Percentiles rank a stretch among this genome's conserved stretches.
These are phyloP conservation scores for Leptocoma aspasia DNA, from an alignment of 2,113 vertebrate genomes.

Conservation along the genomic window DNA sequence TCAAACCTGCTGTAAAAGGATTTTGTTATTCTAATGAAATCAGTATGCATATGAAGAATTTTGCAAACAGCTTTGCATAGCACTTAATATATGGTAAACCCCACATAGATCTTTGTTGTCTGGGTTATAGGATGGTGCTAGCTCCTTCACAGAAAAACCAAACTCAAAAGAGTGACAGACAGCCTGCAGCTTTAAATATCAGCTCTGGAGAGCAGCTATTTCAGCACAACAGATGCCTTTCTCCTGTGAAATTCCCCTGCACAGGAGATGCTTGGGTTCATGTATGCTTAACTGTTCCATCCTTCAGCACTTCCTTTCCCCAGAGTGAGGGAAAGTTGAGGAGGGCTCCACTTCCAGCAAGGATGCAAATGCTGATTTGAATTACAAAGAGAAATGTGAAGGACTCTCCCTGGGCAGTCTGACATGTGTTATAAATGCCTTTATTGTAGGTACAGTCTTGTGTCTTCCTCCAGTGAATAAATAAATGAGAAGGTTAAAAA, in stretches of 20 bases:
- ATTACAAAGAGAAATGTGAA: slow-evolving; percentile 59
- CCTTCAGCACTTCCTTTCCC: slow-evolving; percentile 54
- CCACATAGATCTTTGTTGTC: background rate
- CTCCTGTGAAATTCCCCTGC: slow-evolving; percentile 33
- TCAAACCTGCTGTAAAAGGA: background rate
- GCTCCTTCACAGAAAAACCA: background rate
- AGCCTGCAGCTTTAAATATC: slow-evolving; percentile 44
- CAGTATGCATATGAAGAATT: background rate
- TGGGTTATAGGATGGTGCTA: background rate
- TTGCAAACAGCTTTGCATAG: background rate
- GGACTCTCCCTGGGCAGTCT: slow-evolving; percentile 24
- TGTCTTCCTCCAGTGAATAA: background rate
- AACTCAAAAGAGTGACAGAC: background rate
- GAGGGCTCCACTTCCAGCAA: slow-evolving; percentile 1
- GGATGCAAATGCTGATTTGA: slow-evolving; percentile 47
- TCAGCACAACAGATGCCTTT: slow-evolving; percentile 61
- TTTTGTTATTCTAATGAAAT: background rate
- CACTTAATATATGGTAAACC: background rate
- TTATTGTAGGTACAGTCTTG: slow-evolving; percentile 28
- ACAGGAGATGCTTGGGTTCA: slow-evolving; percentile 25
- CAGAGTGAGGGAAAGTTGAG: slow-evolving; percentile 21
- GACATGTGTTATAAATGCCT: slow-evolving; percentile 35
- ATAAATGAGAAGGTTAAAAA: slow-evolving; percentile 14
- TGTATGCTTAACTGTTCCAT: slow-evolving; percentile 23
- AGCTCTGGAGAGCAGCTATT: slow-evolving; percentile 11